Percentiles rank a stretch among this genome's conserved stretches.
Conservation (phyloP, 2,113 vertebrate species). For the Chinchilla lanigera region DNA sequence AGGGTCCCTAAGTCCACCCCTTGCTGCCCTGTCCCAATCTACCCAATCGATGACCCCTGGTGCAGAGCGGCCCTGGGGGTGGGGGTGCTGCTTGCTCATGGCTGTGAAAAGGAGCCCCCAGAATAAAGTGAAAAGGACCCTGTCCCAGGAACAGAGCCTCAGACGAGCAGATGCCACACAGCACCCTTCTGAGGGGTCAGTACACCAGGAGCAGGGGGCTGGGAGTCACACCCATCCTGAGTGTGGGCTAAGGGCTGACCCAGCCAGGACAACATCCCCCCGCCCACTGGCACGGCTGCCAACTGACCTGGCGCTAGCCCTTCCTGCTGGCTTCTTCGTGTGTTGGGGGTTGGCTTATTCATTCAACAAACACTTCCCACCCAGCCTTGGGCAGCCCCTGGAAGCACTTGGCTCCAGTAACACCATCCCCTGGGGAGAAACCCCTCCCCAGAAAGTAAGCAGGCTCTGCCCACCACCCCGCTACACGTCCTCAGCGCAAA, state of each 20-base stretch:
- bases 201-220: background rate
- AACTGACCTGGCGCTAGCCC: background rate
- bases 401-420: background rate
- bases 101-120: background rate
- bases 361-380: background rate
- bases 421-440: background rate
- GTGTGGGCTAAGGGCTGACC: background rate
- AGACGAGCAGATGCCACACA: background rate
- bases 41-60: background rate
- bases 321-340: too few species aligned
- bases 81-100: background rate
- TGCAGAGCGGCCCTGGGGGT: background rate
- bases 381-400: background rate
- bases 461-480: background rate
- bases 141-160: background rate
- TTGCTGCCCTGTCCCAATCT: fast-evolving
- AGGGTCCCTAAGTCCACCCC: too few species aligned
- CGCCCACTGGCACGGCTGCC: background rate
- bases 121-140: background rate
- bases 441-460: too few species aligned
- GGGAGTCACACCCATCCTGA: background rate
- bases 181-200: background rate
- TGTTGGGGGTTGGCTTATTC: background rate
- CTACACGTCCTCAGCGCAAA: fast-evolving
- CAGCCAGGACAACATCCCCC: background rate